These are phyloP conservation scores for Pristionchus arcanus DNA, from an alignment of 2,888 invertebrate genomes.

Conservation along the genomic window DNA sequence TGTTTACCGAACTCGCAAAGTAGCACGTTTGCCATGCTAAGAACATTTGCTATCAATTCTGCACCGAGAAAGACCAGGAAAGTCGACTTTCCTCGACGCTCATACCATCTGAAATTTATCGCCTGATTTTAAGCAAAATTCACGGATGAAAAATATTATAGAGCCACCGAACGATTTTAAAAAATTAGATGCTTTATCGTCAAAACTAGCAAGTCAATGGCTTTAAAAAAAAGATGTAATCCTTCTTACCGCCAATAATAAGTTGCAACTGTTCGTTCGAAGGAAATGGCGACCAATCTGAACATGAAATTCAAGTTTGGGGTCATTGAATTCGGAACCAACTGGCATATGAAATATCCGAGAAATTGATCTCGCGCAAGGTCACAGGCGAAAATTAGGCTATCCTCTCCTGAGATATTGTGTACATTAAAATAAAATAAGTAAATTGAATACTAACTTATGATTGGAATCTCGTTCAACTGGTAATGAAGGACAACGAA, in stretches of 20 bases:
- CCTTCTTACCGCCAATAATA: neutral
- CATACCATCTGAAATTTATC: neutral
- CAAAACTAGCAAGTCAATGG: too few species aligned
- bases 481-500: neutral
- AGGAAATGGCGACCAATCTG: neutral
- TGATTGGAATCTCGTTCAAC: neutral
- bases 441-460: neutral
- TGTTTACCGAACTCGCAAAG: conserved; percentile 9
- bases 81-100: neutral
- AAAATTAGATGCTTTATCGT: too few species aligned
- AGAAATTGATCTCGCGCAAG: neutral
- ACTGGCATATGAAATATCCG: neutral
- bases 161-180: too few species aligned
- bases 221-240: too few species aligned
- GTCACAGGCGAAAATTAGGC: neutral
- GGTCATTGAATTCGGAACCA: neutral
- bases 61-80: neutral
- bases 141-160: too few species aligned
- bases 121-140: too few species aligned
- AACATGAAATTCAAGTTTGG: neutral
- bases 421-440: neutral
- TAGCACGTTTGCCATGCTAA: neutral
- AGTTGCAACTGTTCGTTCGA: neutral
- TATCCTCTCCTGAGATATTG: neutral
- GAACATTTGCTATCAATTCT: neutral